Evolutionary conservation across 2,797 vertebrate species (phyloP).

Genomic region (Delichon dasypus): DNA sequence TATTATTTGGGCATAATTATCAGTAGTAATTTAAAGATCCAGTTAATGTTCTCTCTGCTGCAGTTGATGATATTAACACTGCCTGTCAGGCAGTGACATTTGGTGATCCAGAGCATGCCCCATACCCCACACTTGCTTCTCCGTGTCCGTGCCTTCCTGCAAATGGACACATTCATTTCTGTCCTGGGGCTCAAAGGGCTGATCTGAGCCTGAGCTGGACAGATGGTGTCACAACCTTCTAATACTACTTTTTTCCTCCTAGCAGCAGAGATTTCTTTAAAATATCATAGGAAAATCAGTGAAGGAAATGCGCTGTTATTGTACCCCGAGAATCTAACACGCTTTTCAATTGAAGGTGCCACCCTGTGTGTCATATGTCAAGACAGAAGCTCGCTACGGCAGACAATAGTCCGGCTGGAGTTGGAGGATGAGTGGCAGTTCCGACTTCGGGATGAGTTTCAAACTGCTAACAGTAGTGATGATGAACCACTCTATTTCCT

Average conservation of each 20-base stretch:
- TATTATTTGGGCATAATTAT: background rate
- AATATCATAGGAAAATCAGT: background rate
- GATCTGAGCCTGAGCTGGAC: background rate
- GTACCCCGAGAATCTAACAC: background rate
- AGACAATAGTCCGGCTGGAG: conserved; percentile 94
- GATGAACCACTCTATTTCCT: conserved; percentile 96
- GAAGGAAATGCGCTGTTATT: background rate
- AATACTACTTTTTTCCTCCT: background rate
- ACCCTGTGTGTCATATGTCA: conserved; percentile 97
- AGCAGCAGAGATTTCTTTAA: background rate
- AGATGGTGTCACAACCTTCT: accelerated
- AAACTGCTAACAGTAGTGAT: conserved; percentile 94
- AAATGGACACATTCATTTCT: accelerated
- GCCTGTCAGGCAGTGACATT: background rate
- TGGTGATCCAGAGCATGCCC: background rate
- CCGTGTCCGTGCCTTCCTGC: background rate
- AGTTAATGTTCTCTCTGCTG: background rate
- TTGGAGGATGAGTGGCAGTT: conserved; percentile 99
- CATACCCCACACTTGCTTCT: background rate
- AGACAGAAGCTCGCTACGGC: conserved; percentile 94
- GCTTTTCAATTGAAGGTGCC: conserved; percentile 82
- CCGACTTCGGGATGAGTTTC: conserved; percentile 95
- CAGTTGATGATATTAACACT: accelerated
- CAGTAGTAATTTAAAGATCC: background rate
- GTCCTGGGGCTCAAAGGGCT: background rate